Percentiles rank a stretch among this genome's conserved stretches.
phyloP scores from a whole-genome alignment of 2,113 vertebrate genomes.

The Syngnathus typhle region DNA sequence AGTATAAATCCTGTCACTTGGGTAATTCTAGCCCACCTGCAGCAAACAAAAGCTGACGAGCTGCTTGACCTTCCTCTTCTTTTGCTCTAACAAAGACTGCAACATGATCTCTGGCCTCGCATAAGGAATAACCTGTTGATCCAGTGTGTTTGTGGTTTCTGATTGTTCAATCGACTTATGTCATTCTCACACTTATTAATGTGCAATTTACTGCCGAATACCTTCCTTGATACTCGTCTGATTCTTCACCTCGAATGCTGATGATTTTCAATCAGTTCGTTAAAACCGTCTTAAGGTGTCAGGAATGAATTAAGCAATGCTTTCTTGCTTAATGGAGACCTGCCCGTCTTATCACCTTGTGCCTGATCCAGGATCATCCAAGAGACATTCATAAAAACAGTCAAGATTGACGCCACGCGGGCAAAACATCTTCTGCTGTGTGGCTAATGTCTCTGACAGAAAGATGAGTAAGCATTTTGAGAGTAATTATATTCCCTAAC shows the following conservation, averaged over 20 bases:
- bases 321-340: conserved; percentile 54
- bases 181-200: not conserved
- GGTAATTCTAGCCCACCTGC: conserved; percentile 63
- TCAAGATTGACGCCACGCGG: conserved; percentile 51
- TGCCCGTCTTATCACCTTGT: conserved; percentile 57
- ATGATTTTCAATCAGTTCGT: conserved; percentile 2
- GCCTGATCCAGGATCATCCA: conserved; percentile 55
- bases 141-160: conserved; percentile 19
- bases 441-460: conserved; percentile 65
- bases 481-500: conserved; percentile 60
- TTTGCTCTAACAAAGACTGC: conserved; percentile 54
- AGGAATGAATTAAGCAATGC: not conserved
- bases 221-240: not conserved
- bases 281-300: conserved; percentile 19
- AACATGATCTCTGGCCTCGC: conserved; percentile 50
- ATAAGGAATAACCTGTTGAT: conserved; percentile 47
- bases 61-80: conserved; percentile 58
- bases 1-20: conserved; percentile 56
- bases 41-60: conserved; percentile 59
- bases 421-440: conserved; percentile 59
- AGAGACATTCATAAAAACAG: conserved; percentile 49
- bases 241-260: not conserved
- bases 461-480: conserved; percentile 61
- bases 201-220: not conserved
- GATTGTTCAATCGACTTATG: not conserved